Evolutionary conservation across 2,888 invertebrate genomes (phyloP).

Genomic region (Nesidiocoris tenuis): DNA sequence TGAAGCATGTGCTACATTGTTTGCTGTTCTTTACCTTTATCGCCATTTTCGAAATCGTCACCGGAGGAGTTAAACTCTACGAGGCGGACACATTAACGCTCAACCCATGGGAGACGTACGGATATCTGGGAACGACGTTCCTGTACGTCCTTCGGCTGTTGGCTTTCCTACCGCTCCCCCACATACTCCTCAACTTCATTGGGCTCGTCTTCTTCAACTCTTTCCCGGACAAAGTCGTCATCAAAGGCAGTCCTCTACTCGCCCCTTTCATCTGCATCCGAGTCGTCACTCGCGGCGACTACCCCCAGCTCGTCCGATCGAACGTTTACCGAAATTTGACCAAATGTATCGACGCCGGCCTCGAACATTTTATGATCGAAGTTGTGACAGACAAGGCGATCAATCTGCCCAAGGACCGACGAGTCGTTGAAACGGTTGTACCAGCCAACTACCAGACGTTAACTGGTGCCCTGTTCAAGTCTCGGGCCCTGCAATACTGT

Average conservation of each 20-base stretch:
- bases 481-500: constrained; percentile 92
- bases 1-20: constrained; percentile 81
- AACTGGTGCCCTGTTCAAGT: constrained; percentile 90
- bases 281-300: constrained; percentile 92
- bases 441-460: constrained; percentile 83
- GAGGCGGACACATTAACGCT: constrained; percentile 58
- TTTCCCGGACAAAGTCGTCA: constrained; percentile 85
- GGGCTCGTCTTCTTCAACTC: constrained; percentile 89
- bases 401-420: constrained; percentile 71
- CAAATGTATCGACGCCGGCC: constrained; percentile 80
- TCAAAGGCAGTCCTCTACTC: constrained; percentile 85
- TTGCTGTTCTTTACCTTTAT: constrained; percentile 72
- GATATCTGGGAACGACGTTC: constrained; percentile 68
- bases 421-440: constrained; percentile 85
- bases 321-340: constrained; percentile 86
- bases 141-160: constrained; percentile 77
- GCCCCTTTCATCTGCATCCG: constrained; percentile 94
- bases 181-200: constrained; percentile 83
- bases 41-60: constrained; percentile 66
- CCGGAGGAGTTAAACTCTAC: constrained; percentile 57
- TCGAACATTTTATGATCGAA: constrained; percentile 94
- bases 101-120: constrained; percentile 82
- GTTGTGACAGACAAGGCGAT: constrained; percentile 90
- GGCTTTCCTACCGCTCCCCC: constrained; percentile 83
- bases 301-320: constrained; percentile 81